These are phyloP conservation scores for Xyrichtys novacula DNA, from an alignment of 2,797 vertebrate species.

Conservation along the genomic window DNA sequence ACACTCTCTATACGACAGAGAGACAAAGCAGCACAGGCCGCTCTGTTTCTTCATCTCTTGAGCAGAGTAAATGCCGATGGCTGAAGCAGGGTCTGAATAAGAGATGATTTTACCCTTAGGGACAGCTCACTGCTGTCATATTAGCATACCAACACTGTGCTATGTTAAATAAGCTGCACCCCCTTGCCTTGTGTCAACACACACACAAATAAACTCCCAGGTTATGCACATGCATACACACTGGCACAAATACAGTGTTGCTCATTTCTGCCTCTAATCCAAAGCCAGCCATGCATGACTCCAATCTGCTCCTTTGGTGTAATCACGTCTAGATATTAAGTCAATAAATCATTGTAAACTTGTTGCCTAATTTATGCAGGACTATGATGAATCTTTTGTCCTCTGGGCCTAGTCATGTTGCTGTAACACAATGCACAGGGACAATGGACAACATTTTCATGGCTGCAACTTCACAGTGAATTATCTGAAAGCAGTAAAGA, in stretches of 20 bases:
- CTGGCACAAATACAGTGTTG: conserved; percentile 42
- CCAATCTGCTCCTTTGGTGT: conserved; percentile 80
- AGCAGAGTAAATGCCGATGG: conserved; percentile 48
- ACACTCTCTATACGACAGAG: conserved; percentile 13
- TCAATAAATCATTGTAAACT: conserved; percentile 83
- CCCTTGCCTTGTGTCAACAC: conserved; percentile 34
- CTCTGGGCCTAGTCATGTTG: conserved; percentile 62
- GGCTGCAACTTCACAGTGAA: conserved; percentile 61
- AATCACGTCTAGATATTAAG: conserved; percentile 81
- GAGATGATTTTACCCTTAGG: conserved; percentile 68
- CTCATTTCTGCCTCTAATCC: conserved; percentile 76
- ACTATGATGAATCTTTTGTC: conserved; percentile 79
- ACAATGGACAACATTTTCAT: conserved; percentile 58
- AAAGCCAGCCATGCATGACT: conserved; percentile 72
- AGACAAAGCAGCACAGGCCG: conserved; percentile 27
- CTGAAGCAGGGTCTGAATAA: conserved; percentile 65
- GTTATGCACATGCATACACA: conserved; percentile 27
- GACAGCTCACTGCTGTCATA: conserved; percentile 62
- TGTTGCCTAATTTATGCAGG: conserved; percentile 78
- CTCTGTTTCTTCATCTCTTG: conserved; percentile 54
- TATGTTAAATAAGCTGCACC: conserved; percentile 52
- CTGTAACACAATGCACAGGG: conserved; percentile 43
- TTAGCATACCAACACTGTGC: conserved; percentile 67
- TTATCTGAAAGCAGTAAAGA: conserved; percentile 50
- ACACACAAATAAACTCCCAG: conserved; percentile 27